Evolutionary conservation across 2,888 invertebrate genomes (phyloP).

Genomic region (Cryptus viduatorius): DNA sequence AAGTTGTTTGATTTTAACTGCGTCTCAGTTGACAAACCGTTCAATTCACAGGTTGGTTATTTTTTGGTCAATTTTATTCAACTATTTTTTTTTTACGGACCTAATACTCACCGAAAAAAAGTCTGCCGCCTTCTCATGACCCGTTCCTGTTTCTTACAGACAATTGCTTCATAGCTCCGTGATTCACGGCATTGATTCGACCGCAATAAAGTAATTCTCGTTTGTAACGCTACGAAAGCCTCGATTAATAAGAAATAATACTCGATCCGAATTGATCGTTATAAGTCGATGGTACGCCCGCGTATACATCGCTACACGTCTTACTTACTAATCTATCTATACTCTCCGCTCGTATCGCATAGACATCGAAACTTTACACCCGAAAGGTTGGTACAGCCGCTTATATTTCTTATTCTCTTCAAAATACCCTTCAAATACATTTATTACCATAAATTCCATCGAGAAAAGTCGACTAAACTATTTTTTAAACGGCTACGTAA

Average conservation of each 20-base stretch:
- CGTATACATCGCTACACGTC: constrained; percentile 2
- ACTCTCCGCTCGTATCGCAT: constrained; percentile 5
- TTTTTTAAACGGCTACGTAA: neutral
- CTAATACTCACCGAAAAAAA: neutral
- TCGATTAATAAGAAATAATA: constrained; percentile 60
- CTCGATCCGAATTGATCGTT: constrained; percentile 63
- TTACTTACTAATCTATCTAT: constrained; percentile 4
- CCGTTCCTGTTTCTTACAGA: neutral
- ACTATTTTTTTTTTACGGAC: neutral
- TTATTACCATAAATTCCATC: neutral
- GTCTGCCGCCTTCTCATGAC: constrained; percentile 3
- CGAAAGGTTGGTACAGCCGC: neutral
- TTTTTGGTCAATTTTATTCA: neutral
- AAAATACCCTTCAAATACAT: neutral
- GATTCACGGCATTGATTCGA: constrained; percentile 59
- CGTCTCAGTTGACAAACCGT: neutral
- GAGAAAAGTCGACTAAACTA: neutral
- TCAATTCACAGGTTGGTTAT: neutral
- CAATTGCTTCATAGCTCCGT: constrained; percentile 6
- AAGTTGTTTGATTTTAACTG: neutral
- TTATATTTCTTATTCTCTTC: neutral
- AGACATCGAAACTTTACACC: constrained; percentile 2
- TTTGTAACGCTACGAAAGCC: constrained; percentile 53
- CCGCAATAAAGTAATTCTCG: constrained; percentile 68
- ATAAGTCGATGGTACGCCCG: constrained; percentile 43